phyloP scores from a whole-genome alignment of 2,113 vertebrate genomes.

The Aldabrachelys gigantea region DNA sequence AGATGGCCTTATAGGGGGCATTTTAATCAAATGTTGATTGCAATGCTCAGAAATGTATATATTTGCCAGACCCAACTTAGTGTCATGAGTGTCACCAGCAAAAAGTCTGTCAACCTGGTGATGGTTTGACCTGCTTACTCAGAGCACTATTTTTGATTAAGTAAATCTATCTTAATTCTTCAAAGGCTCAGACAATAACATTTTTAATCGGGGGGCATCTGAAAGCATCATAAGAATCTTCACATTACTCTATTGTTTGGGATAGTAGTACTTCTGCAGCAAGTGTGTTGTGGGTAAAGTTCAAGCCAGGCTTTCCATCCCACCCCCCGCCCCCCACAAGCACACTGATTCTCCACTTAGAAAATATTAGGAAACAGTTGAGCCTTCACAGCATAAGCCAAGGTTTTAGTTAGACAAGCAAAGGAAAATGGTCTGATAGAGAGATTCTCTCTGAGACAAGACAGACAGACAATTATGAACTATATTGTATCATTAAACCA shows the following conservation, averaged over 20 bases:
- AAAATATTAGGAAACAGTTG: neutral
- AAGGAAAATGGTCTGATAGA: neutral
- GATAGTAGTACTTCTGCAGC: neutral
- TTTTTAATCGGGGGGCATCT: neutral
- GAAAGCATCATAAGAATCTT: neutral
- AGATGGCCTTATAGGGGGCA: neutral
- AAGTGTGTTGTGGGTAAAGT: rapidly evolving
- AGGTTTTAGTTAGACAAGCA: neutral
- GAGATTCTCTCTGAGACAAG: neutral
- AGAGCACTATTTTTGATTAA: neutral
- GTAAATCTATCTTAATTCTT: neutral
- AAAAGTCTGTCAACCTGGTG: neutral
- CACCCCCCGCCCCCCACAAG: neutral
- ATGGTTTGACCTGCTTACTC: neutral
- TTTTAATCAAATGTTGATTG: neutral
- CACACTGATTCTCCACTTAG: neutral
- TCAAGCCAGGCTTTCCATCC: neutral
- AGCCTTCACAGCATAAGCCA: neutral
- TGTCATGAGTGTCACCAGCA: neutral
- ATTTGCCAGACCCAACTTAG: rapidly evolving
- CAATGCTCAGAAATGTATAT: neutral
- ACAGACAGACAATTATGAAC: neutral
- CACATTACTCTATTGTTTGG: neutral
- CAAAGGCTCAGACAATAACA: neutral
- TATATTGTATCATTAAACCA: rapidly evolving